Evolutionary conservation across 2,797 vertebrate genomes (phyloP), one percentile per base, ranked within the genome.

Genomic region (Octomys mimax): DNA sequence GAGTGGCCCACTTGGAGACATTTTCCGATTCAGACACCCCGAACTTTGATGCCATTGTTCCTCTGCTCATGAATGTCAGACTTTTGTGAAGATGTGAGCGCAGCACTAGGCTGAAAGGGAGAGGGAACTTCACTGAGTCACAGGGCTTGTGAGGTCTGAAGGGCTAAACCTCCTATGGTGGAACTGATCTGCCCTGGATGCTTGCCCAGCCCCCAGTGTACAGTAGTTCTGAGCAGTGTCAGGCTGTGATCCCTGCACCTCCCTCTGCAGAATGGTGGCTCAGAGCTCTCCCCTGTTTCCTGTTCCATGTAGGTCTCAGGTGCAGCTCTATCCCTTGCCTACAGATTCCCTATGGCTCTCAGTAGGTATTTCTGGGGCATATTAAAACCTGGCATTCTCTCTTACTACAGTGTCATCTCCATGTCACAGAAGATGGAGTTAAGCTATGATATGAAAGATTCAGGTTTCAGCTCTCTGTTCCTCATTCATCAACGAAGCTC

Each of bases 41-140:
- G 86, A 64, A 87, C 54, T 39, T 57, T 64, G 14, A 83, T n/a
- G 16, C 5, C 59, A 46, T 64, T 64, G 79, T 57, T 73, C 78
- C 22, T 4, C 24, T 49, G 5, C 4, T 92, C 42, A 75, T 11
- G 42, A 81, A 64, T 84, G 75, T 71, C 57, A 94, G 59, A 18
- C 14, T 87, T 94, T 87, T 93, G 57, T 52, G 33, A 88, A 93
- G 42, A 66, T 80, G 6, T 42, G 71, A 91, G 26, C 71, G 85
- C 6, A 92, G 81, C 21, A 57, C 16, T 14, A 10, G 11, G 46
- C 39, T 21, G 3, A 59, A 28, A 31, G 46, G 24, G 36, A 73
- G 49, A 61, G 19, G 61, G 71, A 88, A 61, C 9, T 86, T 12
- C 9, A 1, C 42, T 39, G 62, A 68, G 26, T 66, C 21, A 77